Conservation (phyloP, 2,113 vertebrate species). For the Triplophysa tibetana region DNA sequence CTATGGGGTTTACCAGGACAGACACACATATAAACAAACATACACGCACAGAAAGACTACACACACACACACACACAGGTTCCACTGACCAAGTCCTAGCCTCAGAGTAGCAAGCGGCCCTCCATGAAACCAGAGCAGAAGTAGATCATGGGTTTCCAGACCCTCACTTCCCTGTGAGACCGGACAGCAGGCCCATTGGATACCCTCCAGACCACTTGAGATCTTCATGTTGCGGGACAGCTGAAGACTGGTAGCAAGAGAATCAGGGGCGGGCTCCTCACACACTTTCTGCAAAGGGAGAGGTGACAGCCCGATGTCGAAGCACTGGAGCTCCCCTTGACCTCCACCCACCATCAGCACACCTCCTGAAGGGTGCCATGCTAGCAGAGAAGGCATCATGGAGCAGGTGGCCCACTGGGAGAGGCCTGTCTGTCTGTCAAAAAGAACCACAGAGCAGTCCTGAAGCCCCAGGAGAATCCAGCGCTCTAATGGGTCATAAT, state of each 20-base stretch:
- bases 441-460: slow-evolving; percentile 86
- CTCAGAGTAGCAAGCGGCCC: slow-evolving; percentile 85
- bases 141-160: slow-evolving; percentile 67
- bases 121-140: slow-evolving; percentile 82
- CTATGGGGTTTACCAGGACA: no score
- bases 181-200: slow-evolving; percentile 79
- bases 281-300: slow-evolving; percentile 81
- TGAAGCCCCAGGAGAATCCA: slow-evolving; percentile 85
- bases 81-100: slow-evolving; percentile 84
- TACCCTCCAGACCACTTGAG: slow-evolving; percentile 78
- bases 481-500: slow-evolving; percentile 78
- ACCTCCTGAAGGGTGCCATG: slow-evolving; percentile 86
- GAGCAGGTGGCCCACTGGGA: slow-evolving; percentile 78
- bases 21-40: background rate
- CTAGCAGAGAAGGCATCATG: slow-evolving; percentile 75
- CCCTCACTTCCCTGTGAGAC: slow-evolving; percentile 60
- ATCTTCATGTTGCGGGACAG: slow-evolving; percentile 77
- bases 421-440: slow-evolving; percentile 77
- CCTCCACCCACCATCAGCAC: slow-evolving; percentile 79
- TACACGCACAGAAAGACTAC: background rate
- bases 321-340: slow-evolving; percentile 88
- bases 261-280: slow-evolving; percentile 76
- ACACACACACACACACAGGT: background rate
- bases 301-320: slow-evolving; percentile 86
- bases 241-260: slow-evolving; percentile 70